Evolutionary conservation across 2,888 invertebrate genomes (phyloP).

Genomic region (Xestia c-nigrum): DNA sequence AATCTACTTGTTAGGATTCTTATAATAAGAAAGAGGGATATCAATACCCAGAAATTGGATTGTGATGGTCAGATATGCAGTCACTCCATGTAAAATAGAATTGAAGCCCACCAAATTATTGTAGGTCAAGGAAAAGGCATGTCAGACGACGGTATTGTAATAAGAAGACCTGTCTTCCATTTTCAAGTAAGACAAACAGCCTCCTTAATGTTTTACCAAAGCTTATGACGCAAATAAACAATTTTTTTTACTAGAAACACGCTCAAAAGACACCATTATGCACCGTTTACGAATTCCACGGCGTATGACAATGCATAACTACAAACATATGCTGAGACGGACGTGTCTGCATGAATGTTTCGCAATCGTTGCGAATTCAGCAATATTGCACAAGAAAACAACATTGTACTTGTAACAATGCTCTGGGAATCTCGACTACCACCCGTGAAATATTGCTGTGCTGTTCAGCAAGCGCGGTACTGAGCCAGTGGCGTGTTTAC

Average conservation of each 20-base stretch:
- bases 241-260: conserved; percentile 43
- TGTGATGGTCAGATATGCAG: neutral
- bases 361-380: conserved; percentile 86
- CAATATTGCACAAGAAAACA: conserved; percentile 87
- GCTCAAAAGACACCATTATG: conserved; percentile 57
- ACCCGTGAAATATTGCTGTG: conserved; percentile 72
- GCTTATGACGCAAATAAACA: conserved; percentile 21
- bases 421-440: conserved; percentile 80
- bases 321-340: conserved; percentile 78
- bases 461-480: conserved; percentile 59
- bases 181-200: neutral
- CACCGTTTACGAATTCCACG: conserved; percentile 73
- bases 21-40: neutral
- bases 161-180: neutral
- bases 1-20: neutral
- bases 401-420: conserved; percentile 86
- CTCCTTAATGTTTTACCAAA: neutral
- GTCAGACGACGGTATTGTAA: neutral
- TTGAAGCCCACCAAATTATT: neutral
- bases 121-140: neutral
- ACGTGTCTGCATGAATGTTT: conserved; percentile 81
- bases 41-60: neutral
- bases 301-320: conserved; percentile 79
- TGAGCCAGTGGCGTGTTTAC: conserved; percentile 34
- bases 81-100: neutral